Percentiles rank a stretch among this genome's conserved stretches.
Conservation (phyloP, 2,888 invertebrate genomes). For the Amphimallon solstitiale region DNA sequence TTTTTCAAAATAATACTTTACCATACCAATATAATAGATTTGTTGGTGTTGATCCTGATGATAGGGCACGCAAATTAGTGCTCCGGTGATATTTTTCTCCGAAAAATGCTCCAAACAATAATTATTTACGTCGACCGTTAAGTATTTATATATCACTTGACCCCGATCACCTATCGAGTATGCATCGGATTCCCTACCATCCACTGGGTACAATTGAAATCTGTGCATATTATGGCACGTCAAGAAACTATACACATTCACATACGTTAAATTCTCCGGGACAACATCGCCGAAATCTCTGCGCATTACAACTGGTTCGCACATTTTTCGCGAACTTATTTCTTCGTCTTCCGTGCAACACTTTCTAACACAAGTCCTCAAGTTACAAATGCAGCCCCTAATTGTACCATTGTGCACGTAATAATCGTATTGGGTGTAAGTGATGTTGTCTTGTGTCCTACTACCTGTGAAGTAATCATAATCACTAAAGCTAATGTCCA, state of each 20-base stretch:
- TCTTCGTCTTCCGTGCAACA: conserved; percentile 34
- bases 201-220: conserved; percentile 18
- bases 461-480: conserved; percentile 14
- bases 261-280: conserved; percentile 11
- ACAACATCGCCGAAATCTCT: conserved; percentile 24
- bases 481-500: conserved; percentile 23
- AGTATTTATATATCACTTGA: not conserved
- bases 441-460: conserved; percentile 28
- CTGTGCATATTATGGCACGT: not conserved
- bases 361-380: conserved; percentile 38
- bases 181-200: conserved; percentile 12
- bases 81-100: conserved; percentile 4
- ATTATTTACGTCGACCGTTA: not conserved
- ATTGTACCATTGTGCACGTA: conserved; percentile 19
- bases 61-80: conserved; percentile 15
- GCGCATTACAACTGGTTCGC: not conserved
- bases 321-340: conserved; percentile 1
- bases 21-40: conserved; percentile 23
- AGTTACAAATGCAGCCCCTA: conserved; percentile 34
- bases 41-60: not conserved
- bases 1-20: not conserved
- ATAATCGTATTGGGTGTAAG: conserved; percentile 26
- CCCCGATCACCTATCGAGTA: conserved; percentile 18
- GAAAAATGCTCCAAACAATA: conserved; percentile 34
- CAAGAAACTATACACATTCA: conserved; percentile 1